Base-by-base conservation (phyloP, 2,888 invertebrate genomes). In the Capitulum mitella region DNA sequence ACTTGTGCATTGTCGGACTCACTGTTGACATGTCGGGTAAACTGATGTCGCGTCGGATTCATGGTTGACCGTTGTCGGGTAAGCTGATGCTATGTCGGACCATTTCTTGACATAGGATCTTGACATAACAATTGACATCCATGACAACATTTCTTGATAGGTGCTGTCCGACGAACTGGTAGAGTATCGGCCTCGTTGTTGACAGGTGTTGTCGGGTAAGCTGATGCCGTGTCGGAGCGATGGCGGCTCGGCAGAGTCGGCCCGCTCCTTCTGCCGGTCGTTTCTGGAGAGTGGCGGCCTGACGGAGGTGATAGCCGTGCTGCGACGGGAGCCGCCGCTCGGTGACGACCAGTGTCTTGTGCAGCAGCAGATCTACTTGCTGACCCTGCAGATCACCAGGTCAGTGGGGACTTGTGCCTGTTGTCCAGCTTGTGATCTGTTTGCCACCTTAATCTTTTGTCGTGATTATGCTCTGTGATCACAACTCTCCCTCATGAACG, bases 221-320 rank as follows among this genome's bases (percentile, higher is more conserved):
- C 83, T 87, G 80, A 85, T 87, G 85, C 86, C 87, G 5, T 85
- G 85, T 3, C 78, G 79, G 1, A n/a, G 58, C 19, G 81, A 80
- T 22, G 70, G 70, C 54, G 78, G 64, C 34, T 40, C 77, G 19
- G 51, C 78, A 1, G 61, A 58, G 26, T n/a, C 54, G 22, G 40
- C 75, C 40, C 77, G 80, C 29, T 79, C 79, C 51, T 87, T 87
- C 83, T 85, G 86, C 81, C 85, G 85, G 76, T 86, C 86, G 80
- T 87, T 87, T 82, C 83, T 87, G 14, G 83, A 83, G 79, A 85
- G 84, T 75, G 86, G 86, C 3, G 87, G 87, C n/a, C 83, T 87
- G 29, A 83, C 84, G 46, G 83, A 85, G 64, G 85, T 87, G 70
- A 84, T 86, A 64, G 84, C 84, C 78, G 85, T 87, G 29, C 83